Evolutionary conservation across 2,888 invertebrate genomes (phyloP), one percentile per base, ranked within the genome.

Genomic region (Piscicola geometra): DNA sequence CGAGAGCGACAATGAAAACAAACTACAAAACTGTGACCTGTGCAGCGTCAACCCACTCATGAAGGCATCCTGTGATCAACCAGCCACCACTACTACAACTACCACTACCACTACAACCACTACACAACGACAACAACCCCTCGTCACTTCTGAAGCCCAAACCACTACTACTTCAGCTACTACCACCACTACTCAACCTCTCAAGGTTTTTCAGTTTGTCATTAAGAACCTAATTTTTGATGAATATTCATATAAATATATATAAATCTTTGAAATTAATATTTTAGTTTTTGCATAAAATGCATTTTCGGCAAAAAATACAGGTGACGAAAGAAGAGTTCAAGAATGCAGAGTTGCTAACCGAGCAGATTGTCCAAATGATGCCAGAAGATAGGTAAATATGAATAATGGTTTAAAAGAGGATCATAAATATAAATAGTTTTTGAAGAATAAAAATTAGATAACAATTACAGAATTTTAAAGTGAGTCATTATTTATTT

Each of bases 331-430:
- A 56, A 21, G n/a, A 5, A 5, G 60, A 56, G n/a, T 56, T 18
- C n/a, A 56, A 56, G n/a, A 21, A 56, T 5, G 60, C 60, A 5
- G 60, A 56, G 60, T 56, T 56, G 60, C 60, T 56, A 5, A 56
- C 60, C 5, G 60, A 56, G 60, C 5, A 56, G 12, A 56, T 56
- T 15, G 60, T 56, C 15, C 9, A 56, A n/a, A 25, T 56, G 60
- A 56, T n/a, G n/a, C 60, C 60, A 25, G 60, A 56, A 56, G 60
- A 56, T 18, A 56, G 60, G 60, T 56, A 21, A n/a, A n/a, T n/a
- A n/a, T n/a, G n/a, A n/a, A n/a, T n/a, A n/a, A n/a, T n/a, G n/a
- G n/a, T n/a, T n/a, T n/a, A n/a, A n/a, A n/a, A n/a, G n/a, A n/a
- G n/a, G n/a, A n/a, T n/a, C n/a, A n/a, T n/a, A n/a, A n/a, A n/a